These are phyloP conservation scores for Glossosoma conforme DNA, from an alignment of 1,140 invertebrate species.

Conservation along the genomic window DNA sequence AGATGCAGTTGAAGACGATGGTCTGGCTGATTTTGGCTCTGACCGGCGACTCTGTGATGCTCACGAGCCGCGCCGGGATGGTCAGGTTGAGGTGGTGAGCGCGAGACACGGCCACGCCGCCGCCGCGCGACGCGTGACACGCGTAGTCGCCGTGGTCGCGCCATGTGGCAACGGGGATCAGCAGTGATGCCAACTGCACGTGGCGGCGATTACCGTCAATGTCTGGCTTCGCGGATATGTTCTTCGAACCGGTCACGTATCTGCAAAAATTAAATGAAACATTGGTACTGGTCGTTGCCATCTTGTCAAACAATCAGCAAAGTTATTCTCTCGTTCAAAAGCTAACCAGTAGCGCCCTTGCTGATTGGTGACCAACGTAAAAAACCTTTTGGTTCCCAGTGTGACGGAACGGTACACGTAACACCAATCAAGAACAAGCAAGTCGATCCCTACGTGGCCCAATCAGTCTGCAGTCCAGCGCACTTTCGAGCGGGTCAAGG, in stretches of 20 bases:
- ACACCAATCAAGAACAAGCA: too few species aligned
- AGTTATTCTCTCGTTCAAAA: too few species aligned
- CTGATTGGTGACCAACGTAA: too few species aligned
- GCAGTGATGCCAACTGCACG: conserved; percentile 32
- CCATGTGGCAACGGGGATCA: conserved; percentile 46
- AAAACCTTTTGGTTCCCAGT: too few species aligned
- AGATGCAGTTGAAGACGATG: conserved; percentile 38
- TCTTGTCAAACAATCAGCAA: too few species aligned
- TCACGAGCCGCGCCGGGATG: conserved; percentile 34
- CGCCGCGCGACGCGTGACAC: conserved; percentile 40
- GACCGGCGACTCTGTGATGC: conserved; percentile 35
- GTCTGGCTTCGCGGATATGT: conserved; percentile 7
- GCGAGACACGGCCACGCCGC: conserved; percentile 27
- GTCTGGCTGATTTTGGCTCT: conserved; percentile 34
- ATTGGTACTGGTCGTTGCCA: too few species aligned
- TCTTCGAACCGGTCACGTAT: conserved; percentile 1
- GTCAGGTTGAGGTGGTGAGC: conserved; percentile 39
- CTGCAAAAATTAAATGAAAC: too few species aligned
- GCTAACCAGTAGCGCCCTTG: too few species aligned
- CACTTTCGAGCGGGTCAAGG: too few species aligned
- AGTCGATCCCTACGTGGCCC: too few species aligned
- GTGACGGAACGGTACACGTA: too few species aligned
- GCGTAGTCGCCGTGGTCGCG: conserved; percentile 54
- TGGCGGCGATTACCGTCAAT: conserved; percentile 10
- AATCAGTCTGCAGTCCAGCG: too few species aligned